Conservation (phyloP, 2,113 vertebrate genomes). For the Oostethus manadensis region DNA sequence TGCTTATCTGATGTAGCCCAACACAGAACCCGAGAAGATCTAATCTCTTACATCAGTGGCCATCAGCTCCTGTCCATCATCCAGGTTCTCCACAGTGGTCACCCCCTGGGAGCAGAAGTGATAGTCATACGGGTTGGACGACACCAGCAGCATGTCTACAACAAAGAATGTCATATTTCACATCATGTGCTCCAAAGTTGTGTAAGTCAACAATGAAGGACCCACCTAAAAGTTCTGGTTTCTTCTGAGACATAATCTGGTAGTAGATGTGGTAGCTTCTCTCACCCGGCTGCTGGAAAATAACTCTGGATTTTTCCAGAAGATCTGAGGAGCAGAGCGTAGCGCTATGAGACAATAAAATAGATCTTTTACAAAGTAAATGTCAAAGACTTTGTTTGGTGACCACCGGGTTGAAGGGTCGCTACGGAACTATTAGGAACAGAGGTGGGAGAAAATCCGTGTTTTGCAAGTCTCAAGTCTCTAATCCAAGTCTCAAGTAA, state of each 20-base stretch:
- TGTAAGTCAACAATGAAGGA: background rate
- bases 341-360: background rate
- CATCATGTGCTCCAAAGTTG: background rate
- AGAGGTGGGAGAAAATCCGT: too few species aligned
- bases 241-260: slow-evolving; percentile 89
- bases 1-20: background rate
- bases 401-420: background rate
- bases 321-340: slow-evolving; percentile 69
- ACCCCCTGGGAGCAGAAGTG: slow-evolving; percentile 94
- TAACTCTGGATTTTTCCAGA: slow-evolving; percentile 90
- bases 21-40: background rate
- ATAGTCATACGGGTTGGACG: slow-evolving; percentile 91
- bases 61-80: slow-evolving; percentile 85
- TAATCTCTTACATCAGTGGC: slow-evolving; percentile 79
- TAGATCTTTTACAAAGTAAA: background rate
- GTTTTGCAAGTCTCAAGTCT: too few species aligned
- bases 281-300: slow-evolving; percentile 86
- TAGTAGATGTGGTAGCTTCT: slow-evolving; percentile 95
- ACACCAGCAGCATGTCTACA: slow-evolving; percentile 91
- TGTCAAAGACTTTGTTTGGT: background rate
- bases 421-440: too few species aligned
- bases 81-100: slow-evolving; percentile 84
- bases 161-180: background rate
- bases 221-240: slow-evolving; percentile 86
- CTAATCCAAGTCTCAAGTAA: too few species aligned